These are phyloP conservation scores for Ceriagrion tenellum DNA, from an alignment of 2,888 invertebrate genomes.

Conservation along the genomic window DNA sequence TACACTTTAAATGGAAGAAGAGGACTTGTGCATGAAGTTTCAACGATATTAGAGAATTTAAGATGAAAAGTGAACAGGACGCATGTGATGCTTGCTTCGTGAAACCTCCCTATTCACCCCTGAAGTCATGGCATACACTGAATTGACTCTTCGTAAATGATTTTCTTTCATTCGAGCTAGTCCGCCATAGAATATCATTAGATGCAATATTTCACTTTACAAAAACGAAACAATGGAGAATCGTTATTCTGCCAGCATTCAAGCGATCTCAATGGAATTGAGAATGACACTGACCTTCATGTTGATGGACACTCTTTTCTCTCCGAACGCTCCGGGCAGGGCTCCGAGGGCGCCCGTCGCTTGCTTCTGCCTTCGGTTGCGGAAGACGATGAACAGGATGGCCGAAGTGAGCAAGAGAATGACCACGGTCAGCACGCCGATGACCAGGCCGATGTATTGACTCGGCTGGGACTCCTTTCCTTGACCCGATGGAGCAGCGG, in stretches of 20 bases:
- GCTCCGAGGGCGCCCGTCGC: constrained; percentile 71
- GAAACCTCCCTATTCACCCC: no score
- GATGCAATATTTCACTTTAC: no score
- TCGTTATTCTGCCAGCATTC: not conserved
- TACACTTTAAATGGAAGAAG: no score
- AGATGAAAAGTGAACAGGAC: no score
- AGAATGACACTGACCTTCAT: constrained; percentile 75
- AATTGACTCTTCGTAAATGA: no score
- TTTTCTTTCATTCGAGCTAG: no score
- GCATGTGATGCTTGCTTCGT: no score
- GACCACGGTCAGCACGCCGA: constrained; percentile 86
- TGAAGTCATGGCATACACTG: no score
- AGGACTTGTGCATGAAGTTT: no score
- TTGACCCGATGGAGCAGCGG: constrained; percentile 57
- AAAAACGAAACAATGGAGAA: not conserved
- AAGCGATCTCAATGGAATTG: no score
- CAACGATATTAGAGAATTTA: no score
- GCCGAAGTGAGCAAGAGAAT: constrained; percentile 85
- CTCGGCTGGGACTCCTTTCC: constrained; percentile 55
- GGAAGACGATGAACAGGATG: constrained; percentile 85
- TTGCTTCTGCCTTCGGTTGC: constrained; percentile 81
- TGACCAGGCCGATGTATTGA: constrained; percentile 84
- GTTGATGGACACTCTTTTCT: constrained; percentile 74
- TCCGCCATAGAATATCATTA: no score
- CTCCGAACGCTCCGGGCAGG: constrained; percentile 72